Conservation (phyloP, 2,113 vertebrate genomes). For the Hemiscyllium ocellatum region DNA sequence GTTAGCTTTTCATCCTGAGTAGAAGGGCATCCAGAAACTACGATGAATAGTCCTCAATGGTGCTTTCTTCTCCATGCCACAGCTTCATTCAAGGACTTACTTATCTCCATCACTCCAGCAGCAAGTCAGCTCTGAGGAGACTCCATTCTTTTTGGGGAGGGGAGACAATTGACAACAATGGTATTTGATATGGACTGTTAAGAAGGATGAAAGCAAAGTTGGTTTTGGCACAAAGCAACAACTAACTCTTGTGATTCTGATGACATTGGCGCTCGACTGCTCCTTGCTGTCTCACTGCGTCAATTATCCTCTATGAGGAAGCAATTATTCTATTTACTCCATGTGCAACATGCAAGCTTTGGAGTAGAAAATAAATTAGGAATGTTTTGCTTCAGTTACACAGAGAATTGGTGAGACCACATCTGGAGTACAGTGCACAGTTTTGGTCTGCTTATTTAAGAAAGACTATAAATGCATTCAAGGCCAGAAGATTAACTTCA, state of each 20-base stretch:
- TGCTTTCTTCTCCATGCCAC: not conserved
- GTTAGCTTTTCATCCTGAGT: not conserved
- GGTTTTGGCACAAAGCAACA: not conserved
- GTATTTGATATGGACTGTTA: not conserved
- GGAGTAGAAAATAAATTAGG: not conserved
- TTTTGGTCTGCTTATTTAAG: too few species aligned
- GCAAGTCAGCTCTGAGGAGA: not conserved
- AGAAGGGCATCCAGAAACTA: not conserved
- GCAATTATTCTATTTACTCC: not conserved
- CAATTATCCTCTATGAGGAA: not conserved
- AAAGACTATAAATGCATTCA: too few species aligned
- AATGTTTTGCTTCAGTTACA: not conserved
- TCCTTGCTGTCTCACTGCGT: not conserved
- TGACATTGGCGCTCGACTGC: not conserved
- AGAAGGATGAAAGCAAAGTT: not conserved
- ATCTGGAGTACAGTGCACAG: too few species aligned
- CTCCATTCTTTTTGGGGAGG: not conserved
- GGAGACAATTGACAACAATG: not conserved
- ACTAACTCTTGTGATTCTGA: not conserved
- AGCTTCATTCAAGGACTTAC: not conserved
- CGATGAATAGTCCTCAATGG: not conserved
- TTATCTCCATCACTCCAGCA: not conserved
- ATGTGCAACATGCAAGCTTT: not conserved
- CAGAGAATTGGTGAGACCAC: too few species aligned
- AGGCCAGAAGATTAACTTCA: too few species aligned